phyloP scores from a whole-genome alignment of 2,888 invertebrate genomes.

The Conistra vaccinii region DNA sequence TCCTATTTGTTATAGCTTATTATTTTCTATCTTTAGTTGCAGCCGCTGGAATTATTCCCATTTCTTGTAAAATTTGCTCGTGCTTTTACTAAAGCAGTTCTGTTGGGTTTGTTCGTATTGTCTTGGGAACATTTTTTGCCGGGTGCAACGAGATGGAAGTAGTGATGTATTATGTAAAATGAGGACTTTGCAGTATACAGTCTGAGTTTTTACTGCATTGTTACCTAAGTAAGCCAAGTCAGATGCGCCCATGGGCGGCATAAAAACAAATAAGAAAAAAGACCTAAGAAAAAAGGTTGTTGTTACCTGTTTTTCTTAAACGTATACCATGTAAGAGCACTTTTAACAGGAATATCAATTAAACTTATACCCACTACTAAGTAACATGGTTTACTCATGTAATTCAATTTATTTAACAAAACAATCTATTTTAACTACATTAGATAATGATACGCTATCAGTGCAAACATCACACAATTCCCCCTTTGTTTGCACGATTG shows the following conservation, averaged over 20 bases:
- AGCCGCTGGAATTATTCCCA: conserved; percentile 55
- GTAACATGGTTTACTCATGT: neutral
- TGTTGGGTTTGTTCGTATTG: conserved; percentile 33
- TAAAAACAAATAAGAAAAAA: no score
- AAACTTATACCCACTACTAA: neutral
- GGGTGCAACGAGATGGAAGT: conserved; percentile 10
- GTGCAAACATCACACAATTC: neutral
- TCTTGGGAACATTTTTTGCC: conserved; percentile 34
- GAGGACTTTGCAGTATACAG: neutral
- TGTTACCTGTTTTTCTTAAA: neutral
- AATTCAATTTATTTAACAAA: neutral
- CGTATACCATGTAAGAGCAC: neutral
- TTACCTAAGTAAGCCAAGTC: no score
- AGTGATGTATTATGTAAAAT: neutral
- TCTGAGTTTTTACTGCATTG: neutral
- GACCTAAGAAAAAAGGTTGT: no score
- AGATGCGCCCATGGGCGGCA: no score
- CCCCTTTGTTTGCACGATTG: conserved; percentile 8
- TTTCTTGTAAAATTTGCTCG: conserved; percentile 55
- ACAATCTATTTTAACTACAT: conserved; percentile 13
- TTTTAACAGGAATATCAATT: neutral
- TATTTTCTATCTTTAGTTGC: conserved; percentile 68
- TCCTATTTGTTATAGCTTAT: conserved; percentile 75
- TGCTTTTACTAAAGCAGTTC: conserved; percentile 31
- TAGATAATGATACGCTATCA: conserved; percentile 28